These are phyloP conservation scores for Cyprinodon diabolis DNA, from an alignment of 2,797 vertebrate genomes.

Conservation along the genomic window DNA sequence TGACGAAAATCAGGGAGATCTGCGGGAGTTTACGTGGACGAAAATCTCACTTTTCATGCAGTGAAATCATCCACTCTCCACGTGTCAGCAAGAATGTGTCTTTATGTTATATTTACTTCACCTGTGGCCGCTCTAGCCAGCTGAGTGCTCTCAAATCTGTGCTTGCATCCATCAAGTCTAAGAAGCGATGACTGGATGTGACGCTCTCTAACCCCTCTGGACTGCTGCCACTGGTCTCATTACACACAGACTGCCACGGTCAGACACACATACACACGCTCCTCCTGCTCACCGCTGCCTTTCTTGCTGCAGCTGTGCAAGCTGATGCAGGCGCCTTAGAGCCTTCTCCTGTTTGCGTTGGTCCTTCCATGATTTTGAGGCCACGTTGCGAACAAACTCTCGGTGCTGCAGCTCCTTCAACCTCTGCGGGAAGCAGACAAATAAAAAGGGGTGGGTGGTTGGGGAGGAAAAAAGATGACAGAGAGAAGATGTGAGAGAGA, in stretches of 20 bases:
- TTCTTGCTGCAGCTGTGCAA: conserved; percentile 92
- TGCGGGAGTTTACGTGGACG: too few relatives aligned
- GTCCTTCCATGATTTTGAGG: conserved; percentile 99
- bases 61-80: conserved; percentile 27
- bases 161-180: conserved; percentile 68
- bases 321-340: conserved; percentile 91
- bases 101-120: conserved; percentile 70
- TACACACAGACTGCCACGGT: conserved; percentile 31
- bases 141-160: conserved; percentile 59
- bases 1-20: too few relatives aligned
- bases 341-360: conserved; percentile 97
- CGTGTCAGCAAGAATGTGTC: conserved; percentile 47
- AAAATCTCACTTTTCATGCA: too few relatives aligned
- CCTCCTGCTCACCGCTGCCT: conserved; percentile 84
- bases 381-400: conserved; percentile 97
- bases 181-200: conserved; percentile 67
- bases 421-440: conserved; percentile 80
- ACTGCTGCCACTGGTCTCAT: conserved; percentile 55
- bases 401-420: conserved; percentile 98
- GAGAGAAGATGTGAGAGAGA: conserved; percentile 18
- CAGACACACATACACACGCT: conserved; percentile 30
- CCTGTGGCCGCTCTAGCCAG: conserved; percentile 67
- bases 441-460: conserved; percentile 7
- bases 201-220: conserved; percentile 62
- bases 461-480: conserved; percentile 20